These are phyloP conservation scores for Aegithalos caudatus DNA, from an alignment of 2,113 vertebrate genomes.

Conservation along the genomic window DNA sequence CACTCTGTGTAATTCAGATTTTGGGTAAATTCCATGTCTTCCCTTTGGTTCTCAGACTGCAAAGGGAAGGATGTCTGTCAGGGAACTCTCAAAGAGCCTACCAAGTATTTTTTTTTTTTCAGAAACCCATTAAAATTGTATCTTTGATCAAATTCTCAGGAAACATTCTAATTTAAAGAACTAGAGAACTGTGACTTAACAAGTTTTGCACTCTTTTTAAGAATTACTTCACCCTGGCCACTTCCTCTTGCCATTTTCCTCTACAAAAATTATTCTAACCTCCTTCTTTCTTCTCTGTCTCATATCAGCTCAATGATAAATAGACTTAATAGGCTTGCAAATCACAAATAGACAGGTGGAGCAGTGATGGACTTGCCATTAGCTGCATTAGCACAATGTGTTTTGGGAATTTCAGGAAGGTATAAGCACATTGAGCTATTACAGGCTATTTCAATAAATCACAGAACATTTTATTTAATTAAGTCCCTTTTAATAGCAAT, in stretches of 20 bases:
- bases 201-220: neutral
- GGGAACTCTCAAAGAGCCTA: neutral
- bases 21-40: neutral
- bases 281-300: neutral
- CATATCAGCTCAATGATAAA: slow-evolving; percentile 4
- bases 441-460: neutral
- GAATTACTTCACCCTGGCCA: neutral
- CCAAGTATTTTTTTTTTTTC: neutral
- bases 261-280: neutral
- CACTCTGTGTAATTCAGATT: neutral
- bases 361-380: neutral
- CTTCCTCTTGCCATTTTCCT: neutral
- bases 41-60: neutral
- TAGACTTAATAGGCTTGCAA: neutral
- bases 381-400: slow-evolving; percentile 1
- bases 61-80: neutral
- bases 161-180: neutral
- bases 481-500: neutral
- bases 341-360: neutral
- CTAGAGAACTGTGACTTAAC: neutral
- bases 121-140: neutral
- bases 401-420: neutral
- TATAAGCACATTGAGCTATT: neutral
- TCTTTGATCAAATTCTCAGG: neutral
- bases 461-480: neutral